Conservation (phyloP, 2,113 vertebrate species). For the Plotosus lineatus region DNA sequence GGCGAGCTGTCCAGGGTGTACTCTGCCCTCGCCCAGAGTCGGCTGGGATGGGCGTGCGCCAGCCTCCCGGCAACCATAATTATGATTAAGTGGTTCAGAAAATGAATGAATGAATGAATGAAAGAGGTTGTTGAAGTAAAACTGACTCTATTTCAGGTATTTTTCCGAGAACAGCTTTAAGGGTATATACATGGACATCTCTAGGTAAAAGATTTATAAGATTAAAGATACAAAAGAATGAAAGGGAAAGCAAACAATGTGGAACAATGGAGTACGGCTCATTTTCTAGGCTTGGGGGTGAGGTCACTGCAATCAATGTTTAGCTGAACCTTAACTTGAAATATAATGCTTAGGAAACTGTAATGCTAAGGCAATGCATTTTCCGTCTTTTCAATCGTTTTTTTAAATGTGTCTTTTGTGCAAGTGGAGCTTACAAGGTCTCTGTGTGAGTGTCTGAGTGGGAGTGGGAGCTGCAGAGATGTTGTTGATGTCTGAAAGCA, state of each 20-base stretch:
- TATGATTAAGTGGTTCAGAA: too few relatives aligned
- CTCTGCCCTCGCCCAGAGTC: too few relatives aligned
- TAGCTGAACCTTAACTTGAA: neutral
- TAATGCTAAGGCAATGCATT: neutral
- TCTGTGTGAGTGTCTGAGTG: constrained; percentile 16
- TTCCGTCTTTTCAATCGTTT: constrained; percentile 12
- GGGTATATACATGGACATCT: too few relatives aligned
- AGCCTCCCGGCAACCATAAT: too few relatives aligned
- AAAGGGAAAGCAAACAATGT: neutral
- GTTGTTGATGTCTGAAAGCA: constrained; percentile 13
- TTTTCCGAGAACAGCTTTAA: neutral
- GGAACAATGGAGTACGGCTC: neutral
- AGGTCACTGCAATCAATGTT: neutral
- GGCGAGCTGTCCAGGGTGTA: too few relatives aligned
- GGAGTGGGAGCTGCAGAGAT: constrained; percentile 4
- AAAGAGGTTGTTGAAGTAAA: too few relatives aligned
- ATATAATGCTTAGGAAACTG: neutral
- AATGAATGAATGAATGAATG: too few relatives aligned
- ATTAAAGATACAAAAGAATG: neutral
- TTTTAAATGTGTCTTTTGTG: neutral
- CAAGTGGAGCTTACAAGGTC: constrained; percentile 21
- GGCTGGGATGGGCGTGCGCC: too few relatives aligned
- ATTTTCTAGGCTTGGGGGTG: neutral
- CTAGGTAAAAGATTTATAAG: neutral
- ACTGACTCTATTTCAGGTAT: neutral